Percentiles rank a stretch among this genome's conserved stretches.
These are phyloP conservation scores for Lydus trimaculatus DNA, from an alignment of 2,888 invertebrate species.

Conservation along the genomic window DNA sequence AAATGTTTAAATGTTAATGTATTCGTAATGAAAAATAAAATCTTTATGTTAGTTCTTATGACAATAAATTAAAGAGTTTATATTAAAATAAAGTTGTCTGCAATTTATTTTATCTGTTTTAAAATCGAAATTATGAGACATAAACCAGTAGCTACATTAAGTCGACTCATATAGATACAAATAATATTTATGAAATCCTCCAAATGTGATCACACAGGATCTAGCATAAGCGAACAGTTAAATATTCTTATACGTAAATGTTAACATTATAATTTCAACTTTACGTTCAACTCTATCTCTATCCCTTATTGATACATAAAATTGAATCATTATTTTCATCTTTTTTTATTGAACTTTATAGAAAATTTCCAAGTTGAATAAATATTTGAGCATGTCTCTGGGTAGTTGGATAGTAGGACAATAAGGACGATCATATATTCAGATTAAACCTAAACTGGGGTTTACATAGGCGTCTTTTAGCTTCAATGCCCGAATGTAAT, in stretches of 20 bases:
- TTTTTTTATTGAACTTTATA: slow-evolving; percentile 11
- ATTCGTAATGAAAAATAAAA: slow-evolving; percentile 45
- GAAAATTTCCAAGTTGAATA: slow-evolving; percentile 16
- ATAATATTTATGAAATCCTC: slow-evolving; percentile 51
- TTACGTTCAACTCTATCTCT: slow-evolving; percentile 16
- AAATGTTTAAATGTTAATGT: slow-evolving; percentile 34
- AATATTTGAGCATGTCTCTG: slow-evolving; percentile 46
- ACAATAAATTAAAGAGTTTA: slow-evolving; percentile 45
- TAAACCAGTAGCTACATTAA: slow-evolving; percentile 52
- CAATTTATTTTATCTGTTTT: slow-evolving; percentile 55
- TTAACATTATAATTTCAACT: slow-evolving; percentile 25
- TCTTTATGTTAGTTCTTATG: slow-evolving; percentile 35
- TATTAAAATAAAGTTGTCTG: slow-evolving; percentile 52
- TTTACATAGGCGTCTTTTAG: slow-evolving; percentile 54
- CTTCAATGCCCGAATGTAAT: slow-evolving; percentile 53
- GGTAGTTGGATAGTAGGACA: slow-evolving; percentile 51
- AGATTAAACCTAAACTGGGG: slow-evolving; percentile 57
- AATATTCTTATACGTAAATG: slow-evolving; percentile 50
- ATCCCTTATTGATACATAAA: slow-evolving; percentile 8
- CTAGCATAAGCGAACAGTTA: slow-evolving; percentile 55
- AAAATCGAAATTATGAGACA: slow-evolving; percentile 55
- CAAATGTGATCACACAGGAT: slow-evolving; percentile 55
- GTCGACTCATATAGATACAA: slow-evolving; percentile 47
- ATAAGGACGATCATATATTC: slow-evolving; percentile 59
- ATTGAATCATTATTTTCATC: slow-evolving; percentile 20